A percentile compares a stretch with the other conserved stretches of the same genome.
Evolutionary conservation across 2,888 invertebrate genomes (phyloP).

Genomic region (Diplolepis rosae): DNA sequence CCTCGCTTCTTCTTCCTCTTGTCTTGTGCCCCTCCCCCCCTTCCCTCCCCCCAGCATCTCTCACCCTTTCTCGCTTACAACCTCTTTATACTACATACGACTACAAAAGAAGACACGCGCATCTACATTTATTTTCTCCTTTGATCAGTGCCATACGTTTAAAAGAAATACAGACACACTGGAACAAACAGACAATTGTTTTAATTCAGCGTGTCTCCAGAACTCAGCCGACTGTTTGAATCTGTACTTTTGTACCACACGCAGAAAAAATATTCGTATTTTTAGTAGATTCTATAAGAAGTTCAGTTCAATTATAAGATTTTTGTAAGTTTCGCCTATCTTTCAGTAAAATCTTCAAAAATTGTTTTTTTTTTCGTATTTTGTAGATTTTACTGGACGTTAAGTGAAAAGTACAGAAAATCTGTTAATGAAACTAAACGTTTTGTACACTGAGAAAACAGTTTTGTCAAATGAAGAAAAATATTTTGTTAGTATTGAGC

Average conservation of each 20-base stretch:
- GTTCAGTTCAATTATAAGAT: too few species aligned
- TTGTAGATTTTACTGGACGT: too few species aligned
- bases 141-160: not conserved
- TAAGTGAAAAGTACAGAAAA: too few species aligned
- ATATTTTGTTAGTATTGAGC: too few species aligned
- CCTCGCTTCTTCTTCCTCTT: not conserved
- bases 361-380: too few species aligned
- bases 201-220: conserved; percentile 9
- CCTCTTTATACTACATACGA: conserved; percentile 3
- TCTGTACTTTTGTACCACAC: not conserved
- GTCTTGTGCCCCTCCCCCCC: too few species aligned
- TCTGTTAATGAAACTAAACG: too few species aligned
- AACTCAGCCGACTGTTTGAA: not conserved
- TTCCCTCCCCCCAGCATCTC: not conserved
- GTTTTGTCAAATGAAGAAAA: too few species aligned
- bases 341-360: too few species aligned
- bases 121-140: conserved; percentile 7
- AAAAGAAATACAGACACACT: conserved; percentile 8
- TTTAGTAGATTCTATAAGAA: too few species aligned
- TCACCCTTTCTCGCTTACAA: not conserved
- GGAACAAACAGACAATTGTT: conserved; percentile 16
- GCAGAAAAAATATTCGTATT: not conserved
- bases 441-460: too few species aligned
- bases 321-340: not conserved
- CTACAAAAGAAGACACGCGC: conserved; percentile 28